A percentile compares a stretch with the other conserved stretches of the same genome.
phyloP scores from a whole-genome alignment of 1,140 invertebrate genomes.

The Eupristina koningsbergeri region DNA sequence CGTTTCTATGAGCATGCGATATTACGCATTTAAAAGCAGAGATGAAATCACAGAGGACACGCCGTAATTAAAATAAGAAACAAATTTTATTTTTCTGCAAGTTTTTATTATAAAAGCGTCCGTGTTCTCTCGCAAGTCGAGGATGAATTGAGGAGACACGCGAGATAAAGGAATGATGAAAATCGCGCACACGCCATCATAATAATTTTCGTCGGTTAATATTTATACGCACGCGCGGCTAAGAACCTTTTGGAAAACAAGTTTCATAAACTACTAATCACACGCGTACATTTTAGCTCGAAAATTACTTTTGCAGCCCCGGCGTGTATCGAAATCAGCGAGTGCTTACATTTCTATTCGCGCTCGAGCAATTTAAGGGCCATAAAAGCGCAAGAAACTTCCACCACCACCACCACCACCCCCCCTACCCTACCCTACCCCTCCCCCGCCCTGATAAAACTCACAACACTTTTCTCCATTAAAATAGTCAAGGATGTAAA shows the following conservation, averaged over 20 bases:
- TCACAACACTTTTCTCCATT: no score
- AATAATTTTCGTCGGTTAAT: neutral
- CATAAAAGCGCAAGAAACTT: no score
- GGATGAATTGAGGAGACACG: neutral
- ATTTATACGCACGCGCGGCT: no score
- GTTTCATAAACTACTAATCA: neutral
- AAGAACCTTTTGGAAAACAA: neutral
- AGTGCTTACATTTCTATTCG: no score
- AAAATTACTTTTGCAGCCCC: neutral
- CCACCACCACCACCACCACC: no score
- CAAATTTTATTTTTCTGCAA: neutral
- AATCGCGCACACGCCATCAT: no score
- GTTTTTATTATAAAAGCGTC: neutral
- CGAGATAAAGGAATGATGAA: no score
- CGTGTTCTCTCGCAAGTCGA: neutral
- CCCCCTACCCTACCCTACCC: neutral
- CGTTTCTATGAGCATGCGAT: neutral
- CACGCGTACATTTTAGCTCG: neutral
- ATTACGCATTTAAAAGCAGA: neutral
- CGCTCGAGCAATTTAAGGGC: no score
- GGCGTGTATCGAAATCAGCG: neutral
- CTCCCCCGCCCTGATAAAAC: neutral
- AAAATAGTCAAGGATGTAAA: no score
- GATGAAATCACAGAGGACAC: neutral
- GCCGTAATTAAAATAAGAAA: conserved; percentile 5